Base-by-base conservation (phyloP, 1,140 invertebrate genomes). In the Arion vulgaris region DNA sequence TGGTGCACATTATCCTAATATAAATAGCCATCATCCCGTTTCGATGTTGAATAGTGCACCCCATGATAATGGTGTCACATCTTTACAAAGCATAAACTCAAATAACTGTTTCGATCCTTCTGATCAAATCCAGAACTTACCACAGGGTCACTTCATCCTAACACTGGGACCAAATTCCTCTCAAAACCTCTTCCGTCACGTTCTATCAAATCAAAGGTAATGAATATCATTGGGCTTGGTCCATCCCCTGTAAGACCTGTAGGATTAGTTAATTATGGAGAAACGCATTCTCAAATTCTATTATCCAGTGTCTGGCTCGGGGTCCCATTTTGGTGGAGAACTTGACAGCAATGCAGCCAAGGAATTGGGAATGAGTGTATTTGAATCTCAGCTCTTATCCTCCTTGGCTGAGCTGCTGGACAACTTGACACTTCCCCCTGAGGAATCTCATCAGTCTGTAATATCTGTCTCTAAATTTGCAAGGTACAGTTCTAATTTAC, bases 211-310 rank as follows among this genome's bases (percentile, higher is more conserved):
- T 74, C 82, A 34, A 87, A 83, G 76, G 86, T 90, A 80, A 87
- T 90, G 87, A 87, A 85, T 51, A 88, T 86, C 19, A 84, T 91
- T 72, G 88, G 90, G 26, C 84, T 89, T 49, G 78, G 82, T 0
- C 68, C 66, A 26, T 34, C 84, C 36, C 23, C 45, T 15, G 62
- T 76, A 28, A 86, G 83, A 49, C 90, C 90, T 32, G 86, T 87
- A 23, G 91, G 91, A 26, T 77, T 92, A 28, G 83, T 84, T 68
- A 91, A 91, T 83, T 86, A 90, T 78, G 89, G 90, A 34, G 87
- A 90, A 77, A 91, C 91, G 76, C 80, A 91, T 66, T 92, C 75
- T 88, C 91, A 82, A 92, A 92, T 78, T 86, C 89, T 72, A 85
- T 91, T n/a, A 69, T 92, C 15, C 91, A 92, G 82, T 92, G 90